A percentile compares a stretch with the other conserved stretches of the same genome.
These are phyloP conservation scores for Drosophila neonasuta DNA, from an alignment of 2,888 invertebrate genomes.

Conservation along the genomic window DNA sequence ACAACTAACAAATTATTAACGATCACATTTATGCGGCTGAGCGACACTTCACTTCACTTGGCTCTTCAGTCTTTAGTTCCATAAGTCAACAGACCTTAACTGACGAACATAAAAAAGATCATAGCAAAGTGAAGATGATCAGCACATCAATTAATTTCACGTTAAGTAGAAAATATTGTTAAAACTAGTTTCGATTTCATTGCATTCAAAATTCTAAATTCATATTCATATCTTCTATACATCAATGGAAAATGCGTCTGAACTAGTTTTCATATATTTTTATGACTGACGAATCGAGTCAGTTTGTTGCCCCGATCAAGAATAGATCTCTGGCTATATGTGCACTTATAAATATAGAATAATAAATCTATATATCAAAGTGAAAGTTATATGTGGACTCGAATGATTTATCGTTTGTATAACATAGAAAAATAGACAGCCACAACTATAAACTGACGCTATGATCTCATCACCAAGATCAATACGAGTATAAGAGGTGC, in stretches of 20 bases:
- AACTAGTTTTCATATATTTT: not conserved
- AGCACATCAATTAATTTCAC: no score
- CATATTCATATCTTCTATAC: not conserved
- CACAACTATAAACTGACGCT: not conserved
- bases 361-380: slow-evolving; percentile 12
- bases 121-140: slow-evolving; percentile 1
- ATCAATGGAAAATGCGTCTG: not conserved
- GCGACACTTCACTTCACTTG: slow-evolving; percentile 4
- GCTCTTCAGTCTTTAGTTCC: not conserved
- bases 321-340: not conserved
- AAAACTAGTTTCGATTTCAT: no score
- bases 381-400: slow-evolving; percentile 7
- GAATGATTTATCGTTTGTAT: slow-evolving; percentile 3
- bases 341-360: slow-evolving; percentile 7
- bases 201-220: no score
- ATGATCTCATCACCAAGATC: not conserved
- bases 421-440: not conserved
- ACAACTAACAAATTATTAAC: slow-evolving; percentile 7
- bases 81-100: not conserved
- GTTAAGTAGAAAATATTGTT: no score
- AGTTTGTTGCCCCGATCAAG: slow-evolving; percentile 9
- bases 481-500: no score
- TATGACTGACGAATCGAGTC: not conserved
- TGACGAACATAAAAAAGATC: not conserved
- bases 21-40: slow-evolving; percentile 3